A percentile compares a stretch with the other conserved stretches of the same genome.
Conservation (phyloP, 1,140 invertebrate species). For the Macrostomum lignano region DNA sequence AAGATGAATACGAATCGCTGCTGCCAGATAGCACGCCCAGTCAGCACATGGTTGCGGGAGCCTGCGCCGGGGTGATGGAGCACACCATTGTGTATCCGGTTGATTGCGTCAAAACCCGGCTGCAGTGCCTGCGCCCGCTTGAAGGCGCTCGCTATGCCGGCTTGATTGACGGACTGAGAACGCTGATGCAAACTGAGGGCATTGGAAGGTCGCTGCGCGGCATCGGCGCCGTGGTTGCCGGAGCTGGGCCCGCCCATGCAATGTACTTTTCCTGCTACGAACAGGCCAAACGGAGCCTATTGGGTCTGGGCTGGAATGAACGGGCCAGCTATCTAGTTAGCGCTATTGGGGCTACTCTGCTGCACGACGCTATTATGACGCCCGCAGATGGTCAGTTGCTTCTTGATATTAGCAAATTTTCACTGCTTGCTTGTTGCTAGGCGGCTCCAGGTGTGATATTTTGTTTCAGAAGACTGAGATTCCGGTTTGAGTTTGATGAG, state of each 20-base stretch:
- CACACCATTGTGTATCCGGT: constrained; percentile 92
- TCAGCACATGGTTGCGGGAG: constrained; percentile 60
- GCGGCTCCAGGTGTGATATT: too few relatives aligned
- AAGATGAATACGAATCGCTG: constrained; percentile 5
- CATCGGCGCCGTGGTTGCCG: constrained; percentile 59
- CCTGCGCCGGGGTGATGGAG: constrained; percentile 79
- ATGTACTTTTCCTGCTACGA: constrained; percentile 94
- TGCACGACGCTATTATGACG: constrained; percentile 93
- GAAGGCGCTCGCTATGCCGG: constrained; percentile 39
- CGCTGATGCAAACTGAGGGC: constrained; percentile 70
- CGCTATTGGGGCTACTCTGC: constrained; percentile 62
- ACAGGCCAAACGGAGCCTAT: constrained; percentile 51
- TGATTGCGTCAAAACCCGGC: constrained; percentile 89
- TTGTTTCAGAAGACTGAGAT: too few relatives aligned
- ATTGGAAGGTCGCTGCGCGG: constrained; percentile 59
- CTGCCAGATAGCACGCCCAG: neutral
- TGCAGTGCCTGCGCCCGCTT: constrained; percentile 59
- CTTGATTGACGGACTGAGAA: constrained; percentile 44
- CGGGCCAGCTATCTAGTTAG: too few relatives aligned
- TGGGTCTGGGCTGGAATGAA: too few relatives aligned
- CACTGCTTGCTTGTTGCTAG: too few relatives aligned
- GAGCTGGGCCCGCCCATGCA: constrained; percentile 96
- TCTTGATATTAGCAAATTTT: too few relatives aligned
- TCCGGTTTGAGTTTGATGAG: too few relatives aligned
- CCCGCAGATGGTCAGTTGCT: constrained; percentile 76